Evolutionary conservation across 2,888 invertebrate genomes (phyloP).

Genomic region (Cosmia trapezina): DNA sequence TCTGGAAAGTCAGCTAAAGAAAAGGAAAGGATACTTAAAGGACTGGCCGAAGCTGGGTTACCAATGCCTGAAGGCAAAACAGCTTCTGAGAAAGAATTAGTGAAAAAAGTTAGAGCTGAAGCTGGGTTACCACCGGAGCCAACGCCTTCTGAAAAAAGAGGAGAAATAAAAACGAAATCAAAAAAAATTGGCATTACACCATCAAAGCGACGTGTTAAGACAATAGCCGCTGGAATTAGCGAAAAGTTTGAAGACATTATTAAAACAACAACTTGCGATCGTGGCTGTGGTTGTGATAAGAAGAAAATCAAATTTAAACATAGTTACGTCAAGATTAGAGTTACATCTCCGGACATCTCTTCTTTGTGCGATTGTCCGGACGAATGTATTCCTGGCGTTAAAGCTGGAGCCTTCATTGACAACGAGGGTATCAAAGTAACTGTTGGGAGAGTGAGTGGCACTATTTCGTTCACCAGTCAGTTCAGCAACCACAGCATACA

Average conservation of each 20-base stretch:
- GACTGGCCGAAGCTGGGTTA: constrained; percentile 71
- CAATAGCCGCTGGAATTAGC: constrained; percentile 56
- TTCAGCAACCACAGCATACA: constrained; percentile 17
- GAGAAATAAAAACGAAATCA: constrained; percentile 71
- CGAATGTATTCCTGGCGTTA: constrained; percentile 80
- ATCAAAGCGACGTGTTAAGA: constrained; percentile 60
- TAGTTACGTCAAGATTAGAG: constrained; percentile 83
- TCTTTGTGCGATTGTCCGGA: constrained; percentile 81
- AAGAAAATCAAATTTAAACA: constrained; percentile 85
- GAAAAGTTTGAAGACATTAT: constrained; percentile 77
- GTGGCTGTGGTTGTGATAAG: constrained; percentile 82
- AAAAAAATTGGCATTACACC: constrained; percentile 68
- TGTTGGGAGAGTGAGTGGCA: constrained; percentile 78
- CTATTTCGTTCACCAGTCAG: constrained; percentile 67
- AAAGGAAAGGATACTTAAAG: constrained; percentile 75
- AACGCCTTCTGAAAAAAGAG: constrained; percentile 71
- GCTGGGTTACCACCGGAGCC: constrained; percentile 67
- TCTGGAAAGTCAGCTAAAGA: constrained; percentile 70
- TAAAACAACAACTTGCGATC: constrained; percentile 81
- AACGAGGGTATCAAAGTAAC: constrained; percentile 84
- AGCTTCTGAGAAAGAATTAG: constrained; percentile 73
- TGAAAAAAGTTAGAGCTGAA: constrained; percentile 69
- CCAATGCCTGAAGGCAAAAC: constrained; percentile 76
- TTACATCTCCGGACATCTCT: constrained; percentile 83
- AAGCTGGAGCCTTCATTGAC: constrained; percentile 78